These are phyloP conservation scores for Gasterosteus aculeatus DNA, from an alignment of 2,113 vertebrate genomes.

Conservation along the genomic window DNA sequence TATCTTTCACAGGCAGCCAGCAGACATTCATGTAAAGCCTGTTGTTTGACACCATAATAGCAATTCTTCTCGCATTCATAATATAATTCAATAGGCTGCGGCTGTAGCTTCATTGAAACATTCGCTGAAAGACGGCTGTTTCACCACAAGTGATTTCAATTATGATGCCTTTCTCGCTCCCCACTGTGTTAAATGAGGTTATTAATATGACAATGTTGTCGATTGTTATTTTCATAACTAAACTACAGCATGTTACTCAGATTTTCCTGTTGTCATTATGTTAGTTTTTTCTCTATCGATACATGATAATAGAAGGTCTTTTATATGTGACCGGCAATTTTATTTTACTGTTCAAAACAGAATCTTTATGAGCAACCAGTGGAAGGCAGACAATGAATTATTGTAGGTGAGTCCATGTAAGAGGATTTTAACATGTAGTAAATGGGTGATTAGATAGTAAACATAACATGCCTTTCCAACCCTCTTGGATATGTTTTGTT, in stretches of 20 bases:
- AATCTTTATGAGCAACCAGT: constrained; percentile 61
- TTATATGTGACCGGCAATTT: constrained; percentile 49
- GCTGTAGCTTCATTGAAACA: constrained; percentile 52
- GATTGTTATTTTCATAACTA: constrained; percentile 47
- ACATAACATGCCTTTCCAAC: constrained; percentile 48
- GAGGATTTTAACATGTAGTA: constrained; percentile 64
- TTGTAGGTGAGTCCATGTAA: constrained; percentile 63
- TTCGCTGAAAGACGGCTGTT: constrained; percentile 53
- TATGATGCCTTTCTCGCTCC: constrained; percentile 47
- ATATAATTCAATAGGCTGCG: constrained; percentile 74
- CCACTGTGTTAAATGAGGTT: constrained; percentile 62
- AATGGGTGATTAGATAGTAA: constrained; percentile 64
- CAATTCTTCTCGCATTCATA: constrained; percentile 69
- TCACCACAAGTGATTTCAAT: constrained; percentile 74
- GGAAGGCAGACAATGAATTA: constrained; percentile 54
- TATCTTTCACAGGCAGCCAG: constrained; percentile 64
- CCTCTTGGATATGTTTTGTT: constrained; percentile 34
- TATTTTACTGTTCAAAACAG: constrained; percentile 56
- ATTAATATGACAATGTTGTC: constrained; percentile 44
- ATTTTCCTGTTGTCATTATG: not conserved
- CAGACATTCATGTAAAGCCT: constrained; percentile 73
- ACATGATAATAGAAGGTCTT: constrained; percentile 48
- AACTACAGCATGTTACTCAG: constrained; percentile 16
- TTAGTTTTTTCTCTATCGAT: constrained; percentile 47
- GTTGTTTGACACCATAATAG: constrained; percentile 66